A percentile compares a stretch with the other conserved stretches of the same genome.
phyloP scores from a whole-genome alignment of 2,113 vertebrate genomes.

The Podilymbus podiceps region DNA sequence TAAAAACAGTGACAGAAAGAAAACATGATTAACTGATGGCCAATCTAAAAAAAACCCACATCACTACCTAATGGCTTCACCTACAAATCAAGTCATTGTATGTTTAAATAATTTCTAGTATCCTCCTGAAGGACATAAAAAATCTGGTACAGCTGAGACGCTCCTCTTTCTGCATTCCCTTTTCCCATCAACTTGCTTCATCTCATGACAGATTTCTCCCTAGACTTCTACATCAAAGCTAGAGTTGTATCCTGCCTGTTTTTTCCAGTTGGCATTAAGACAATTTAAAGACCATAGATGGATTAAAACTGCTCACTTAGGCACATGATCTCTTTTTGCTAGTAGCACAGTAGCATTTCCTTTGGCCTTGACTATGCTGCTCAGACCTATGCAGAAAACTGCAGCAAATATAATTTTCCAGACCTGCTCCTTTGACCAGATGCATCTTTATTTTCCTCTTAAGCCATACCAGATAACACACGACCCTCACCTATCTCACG shows the following conservation, averaged over 20 bases:
- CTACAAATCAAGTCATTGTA: neutral
- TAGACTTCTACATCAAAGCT: neutral
- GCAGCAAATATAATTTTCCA: neutral
- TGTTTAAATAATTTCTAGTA: neutral
- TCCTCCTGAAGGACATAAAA: neutral
- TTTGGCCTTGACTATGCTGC: neutral
- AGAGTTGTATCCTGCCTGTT: neutral
- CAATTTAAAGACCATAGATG: neutral
- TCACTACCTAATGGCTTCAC: neutral
- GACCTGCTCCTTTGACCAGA: neutral
- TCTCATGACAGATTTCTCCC: neutral
- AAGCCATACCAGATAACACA: rapidly evolving
- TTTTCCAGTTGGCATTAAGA: neutral
- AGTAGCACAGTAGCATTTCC: neutral
- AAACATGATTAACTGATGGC: neutral
- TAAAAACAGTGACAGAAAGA: neutral
- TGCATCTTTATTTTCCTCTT: neutral
- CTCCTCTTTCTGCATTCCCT: neutral
- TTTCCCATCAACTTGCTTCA: neutral
- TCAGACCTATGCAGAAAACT: neutral
- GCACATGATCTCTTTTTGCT: neutral
- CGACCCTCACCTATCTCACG: neutral
- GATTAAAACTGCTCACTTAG: neutral
- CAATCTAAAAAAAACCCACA: neutral
- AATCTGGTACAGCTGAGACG: neutral